Conservation (phyloP, 1,140 invertebrate species). For the Parasteatoda tepidariorum region DNA sequence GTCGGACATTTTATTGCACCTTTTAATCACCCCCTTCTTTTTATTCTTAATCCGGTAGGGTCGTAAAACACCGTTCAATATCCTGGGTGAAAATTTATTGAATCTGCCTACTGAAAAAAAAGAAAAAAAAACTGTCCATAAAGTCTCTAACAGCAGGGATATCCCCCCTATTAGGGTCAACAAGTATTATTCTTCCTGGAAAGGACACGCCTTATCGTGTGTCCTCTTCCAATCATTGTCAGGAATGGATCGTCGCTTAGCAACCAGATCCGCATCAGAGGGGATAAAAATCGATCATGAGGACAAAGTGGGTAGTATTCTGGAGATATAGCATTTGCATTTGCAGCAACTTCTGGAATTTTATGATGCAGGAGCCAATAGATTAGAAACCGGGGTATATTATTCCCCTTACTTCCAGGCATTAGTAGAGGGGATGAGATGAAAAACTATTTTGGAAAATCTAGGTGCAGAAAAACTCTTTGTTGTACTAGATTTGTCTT, state of each 20-base stretch:
- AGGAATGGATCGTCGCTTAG: constrained; percentile 22
- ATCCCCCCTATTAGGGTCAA: neutral
- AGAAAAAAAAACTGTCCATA: constrained; percentile 28
- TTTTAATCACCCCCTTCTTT: constrained; percentile 50
- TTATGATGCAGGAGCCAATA: neutral
- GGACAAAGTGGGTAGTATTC: neutral
- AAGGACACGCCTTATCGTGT: neutral
- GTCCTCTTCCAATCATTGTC: neutral
- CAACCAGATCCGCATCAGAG: constrained; percentile 8
- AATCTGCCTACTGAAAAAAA: constrained; percentile 24
- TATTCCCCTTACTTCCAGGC: neutral
- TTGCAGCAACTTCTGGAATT: neutral
- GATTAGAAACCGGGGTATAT: neutral
- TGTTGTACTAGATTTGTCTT: too few relatives aligned
- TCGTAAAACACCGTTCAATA: constrained; percentile 53
- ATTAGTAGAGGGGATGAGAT: too few relatives aligned
- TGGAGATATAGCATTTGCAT: neutral
- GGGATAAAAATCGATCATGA: neutral
- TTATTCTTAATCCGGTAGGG: constrained; percentile 22
- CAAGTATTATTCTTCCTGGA: neutral
- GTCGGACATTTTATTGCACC: constrained; percentile 51
- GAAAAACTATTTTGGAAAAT: too few relatives aligned
- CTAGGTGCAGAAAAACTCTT: too few relatives aligned
- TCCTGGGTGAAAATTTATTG: constrained; percentile 48
- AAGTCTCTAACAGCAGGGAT: neutral